phyloP scores from a whole-genome alignment of 2,888 invertebrate species.

The Silvanus unidentatus region DNA sequence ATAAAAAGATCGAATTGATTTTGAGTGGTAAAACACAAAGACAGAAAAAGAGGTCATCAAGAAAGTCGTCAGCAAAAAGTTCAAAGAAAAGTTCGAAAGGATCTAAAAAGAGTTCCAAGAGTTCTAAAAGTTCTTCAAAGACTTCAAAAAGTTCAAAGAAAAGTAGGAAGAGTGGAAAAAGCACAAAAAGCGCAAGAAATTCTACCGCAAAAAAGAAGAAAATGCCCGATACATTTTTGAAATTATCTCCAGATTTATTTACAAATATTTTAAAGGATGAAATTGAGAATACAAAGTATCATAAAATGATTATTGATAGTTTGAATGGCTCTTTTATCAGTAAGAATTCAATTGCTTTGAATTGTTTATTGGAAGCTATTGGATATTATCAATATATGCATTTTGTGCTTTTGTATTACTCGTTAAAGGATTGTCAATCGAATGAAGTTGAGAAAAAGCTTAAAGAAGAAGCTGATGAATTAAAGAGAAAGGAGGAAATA shows the following conservation, averaged over 20 bases:
- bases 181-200: too few relatives aligned
- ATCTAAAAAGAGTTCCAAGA: too few relatives aligned
- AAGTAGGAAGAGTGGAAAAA: too few relatives aligned
- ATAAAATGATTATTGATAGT: slow-evolving; percentile 35
- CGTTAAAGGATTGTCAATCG: slow-evolving; percentile 18
- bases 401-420: too few relatives aligned
- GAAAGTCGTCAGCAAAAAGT: slow-evolving; percentile 9
- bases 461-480: slow-evolving; percentile 13
- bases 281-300: slow-evolving; percentile 14
- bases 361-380: slow-evolving; percentile 30
- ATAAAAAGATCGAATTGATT: slow-evolving; percentile 28
- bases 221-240: slow-evolving; percentile 27
- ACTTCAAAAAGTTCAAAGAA: slow-evolving; percentile 8
- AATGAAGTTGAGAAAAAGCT: background rate
- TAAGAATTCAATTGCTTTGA: slow-evolving; percentile 27
- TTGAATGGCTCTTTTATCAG: slow-evolving; percentile 35
- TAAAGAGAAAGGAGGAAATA: slow-evolving; percentile 16
- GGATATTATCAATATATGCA: slow-evolving; percentile 29
- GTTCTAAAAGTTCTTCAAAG: too few relatives aligned
- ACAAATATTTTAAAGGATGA: slow-evolving; percentile 27
- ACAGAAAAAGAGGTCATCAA: slow-evolving; percentile 5
- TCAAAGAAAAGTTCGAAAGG: background rate
- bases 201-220: too few relatives aligned
- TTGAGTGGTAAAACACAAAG: slow-evolving; percentile 13
- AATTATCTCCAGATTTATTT: slow-evolving; percentile 28